phyloP scores from a whole-genome alignment of 2,888 invertebrate genomes.

The Cheilosia impressa region DNA sequence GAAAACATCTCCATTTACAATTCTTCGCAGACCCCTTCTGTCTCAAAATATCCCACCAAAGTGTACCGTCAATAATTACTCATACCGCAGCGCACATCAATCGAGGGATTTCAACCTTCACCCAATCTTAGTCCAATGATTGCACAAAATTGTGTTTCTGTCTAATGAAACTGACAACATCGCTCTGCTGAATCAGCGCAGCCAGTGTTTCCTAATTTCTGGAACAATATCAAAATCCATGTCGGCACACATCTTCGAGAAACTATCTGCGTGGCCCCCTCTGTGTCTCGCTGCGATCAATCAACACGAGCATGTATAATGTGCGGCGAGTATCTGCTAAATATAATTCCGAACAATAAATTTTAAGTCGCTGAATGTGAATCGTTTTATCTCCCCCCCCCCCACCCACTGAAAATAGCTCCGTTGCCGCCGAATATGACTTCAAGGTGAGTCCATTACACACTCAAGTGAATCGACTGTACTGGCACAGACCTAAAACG shows the following conservation, averaged over 20 bases:
- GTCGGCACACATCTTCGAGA: background rate
- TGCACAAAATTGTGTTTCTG: background rate
- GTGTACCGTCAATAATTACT: background rate
- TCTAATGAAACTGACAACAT: background rate
- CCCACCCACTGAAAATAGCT: slow-evolving; percentile 46
- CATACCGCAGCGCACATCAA: background rate
- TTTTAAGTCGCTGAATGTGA: slow-evolving; percentile 41
- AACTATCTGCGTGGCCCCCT: background rate
- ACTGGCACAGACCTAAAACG: slow-evolving; percentile 22
- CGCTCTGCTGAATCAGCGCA: background rate
- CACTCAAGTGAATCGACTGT: slow-evolving; percentile 48
- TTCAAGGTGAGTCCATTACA: slow-evolving; percentile 70
- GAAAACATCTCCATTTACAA: background rate
- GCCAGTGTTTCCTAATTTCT: slow-evolving; percentile 52
- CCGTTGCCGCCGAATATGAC: slow-evolving; percentile 37
- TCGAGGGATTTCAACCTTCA: background rate
- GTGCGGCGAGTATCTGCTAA: slow-evolving; percentile 40
- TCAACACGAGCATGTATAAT: slow-evolving; percentile 49
- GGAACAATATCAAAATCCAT: slow-evolving; percentile 60
- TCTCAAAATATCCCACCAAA: background rate
- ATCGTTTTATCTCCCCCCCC: slow-evolving; percentile 23
- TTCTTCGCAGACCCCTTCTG: background rate
- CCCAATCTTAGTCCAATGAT: background rate
- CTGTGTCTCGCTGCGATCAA: slow-evolving; percentile 10
- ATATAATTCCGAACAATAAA: slow-evolving; percentile 61